Percentiles rank a stretch among this genome's conserved stretches.
Conservation (phyloP, 2,888 invertebrate species). For the Noctua janthina region DNA sequence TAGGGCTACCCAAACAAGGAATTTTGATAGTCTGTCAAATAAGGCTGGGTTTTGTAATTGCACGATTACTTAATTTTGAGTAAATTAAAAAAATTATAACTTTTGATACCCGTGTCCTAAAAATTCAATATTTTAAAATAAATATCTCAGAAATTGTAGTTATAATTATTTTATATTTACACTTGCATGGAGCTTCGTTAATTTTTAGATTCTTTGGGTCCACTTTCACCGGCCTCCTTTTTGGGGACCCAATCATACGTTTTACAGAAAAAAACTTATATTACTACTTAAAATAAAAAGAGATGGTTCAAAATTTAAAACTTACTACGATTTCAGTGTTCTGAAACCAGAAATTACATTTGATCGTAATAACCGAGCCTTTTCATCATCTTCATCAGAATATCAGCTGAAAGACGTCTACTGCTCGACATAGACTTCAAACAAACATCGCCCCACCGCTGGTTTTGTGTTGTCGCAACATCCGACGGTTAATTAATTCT, state of each 20-base stretch:
- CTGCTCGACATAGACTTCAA: too few relatives aligned
- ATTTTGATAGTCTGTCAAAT: background rate
- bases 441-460: background rate
- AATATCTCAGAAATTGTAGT: too few relatives aligned
- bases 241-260: background rate
- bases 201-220: too few relatives aligned
- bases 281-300: background rate
- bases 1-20: background rate
- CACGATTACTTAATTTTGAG: too few relatives aligned
- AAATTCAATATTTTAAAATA: too few relatives aligned
- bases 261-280: background rate
- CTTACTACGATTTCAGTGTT: background rate
- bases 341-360: background rate
- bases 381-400: background rate
- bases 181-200: too few relatives aligned
- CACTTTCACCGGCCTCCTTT: background rate
- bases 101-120: too few relatives aligned
- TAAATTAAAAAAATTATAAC: too few relatives aligned
- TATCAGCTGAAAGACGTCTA: background rate
- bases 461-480: background rate
- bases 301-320: background rate
- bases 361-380: background rate
- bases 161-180: too few relatives aligned
- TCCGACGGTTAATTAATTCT: background rate
- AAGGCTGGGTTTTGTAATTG: too few relatives aligned